These are phyloP conservation scores for Melinopterus prodromus DNA, from an alignment of 2,888 invertebrate genomes.

Conservation along the genomic window DNA sequence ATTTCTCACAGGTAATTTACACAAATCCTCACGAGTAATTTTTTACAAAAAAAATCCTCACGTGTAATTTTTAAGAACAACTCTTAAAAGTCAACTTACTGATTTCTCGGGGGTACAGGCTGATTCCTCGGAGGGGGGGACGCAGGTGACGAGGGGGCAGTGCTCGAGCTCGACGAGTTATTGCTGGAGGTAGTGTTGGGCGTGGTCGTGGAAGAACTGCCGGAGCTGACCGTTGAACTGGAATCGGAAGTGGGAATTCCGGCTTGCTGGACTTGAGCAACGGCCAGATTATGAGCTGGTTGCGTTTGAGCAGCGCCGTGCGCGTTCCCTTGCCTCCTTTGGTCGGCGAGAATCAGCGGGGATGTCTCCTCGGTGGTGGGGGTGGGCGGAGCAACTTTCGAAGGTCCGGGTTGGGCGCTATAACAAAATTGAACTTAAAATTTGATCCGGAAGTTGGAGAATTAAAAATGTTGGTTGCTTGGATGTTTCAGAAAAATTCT, in stretches of 20 bases:
- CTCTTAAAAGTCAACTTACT: conserved; percentile 41
- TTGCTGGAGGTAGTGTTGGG: conserved; percentile 73
- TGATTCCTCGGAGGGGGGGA: conserved; percentile 63
- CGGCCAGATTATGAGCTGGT: conserved; percentile 39
- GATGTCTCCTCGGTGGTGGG: conserved; percentile 72
- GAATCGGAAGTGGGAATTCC: conserved; percentile 71
- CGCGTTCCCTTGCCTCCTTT: conserved; percentile 57
- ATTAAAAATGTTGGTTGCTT: no score
- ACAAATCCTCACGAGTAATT: no score
- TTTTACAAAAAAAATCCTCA: conserved; percentile 25
- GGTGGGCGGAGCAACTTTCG: conserved; percentile 75
- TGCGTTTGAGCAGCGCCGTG: conserved; percentile 51
- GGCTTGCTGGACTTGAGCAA: conserved; percentile 53
- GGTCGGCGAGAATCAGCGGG: conserved; percentile 68
- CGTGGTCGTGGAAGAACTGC: conserved; percentile 74
- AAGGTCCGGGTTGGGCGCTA: conserved; percentile 69
- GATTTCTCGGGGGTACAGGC: conserved; percentile 45
- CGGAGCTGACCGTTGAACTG: conserved; percentile 75
- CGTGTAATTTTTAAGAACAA: neutral
- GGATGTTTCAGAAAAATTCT: no score
- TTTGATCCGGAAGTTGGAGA: no score
- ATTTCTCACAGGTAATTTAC: no score
- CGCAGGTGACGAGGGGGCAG: conserved; percentile 77
- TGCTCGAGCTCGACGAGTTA: conserved; percentile 71
- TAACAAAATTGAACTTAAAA: conserved; percentile 47